phyloP scores from a whole-genome alignment of 2,888 invertebrate species.

The Callyntrura sp. region DNA sequence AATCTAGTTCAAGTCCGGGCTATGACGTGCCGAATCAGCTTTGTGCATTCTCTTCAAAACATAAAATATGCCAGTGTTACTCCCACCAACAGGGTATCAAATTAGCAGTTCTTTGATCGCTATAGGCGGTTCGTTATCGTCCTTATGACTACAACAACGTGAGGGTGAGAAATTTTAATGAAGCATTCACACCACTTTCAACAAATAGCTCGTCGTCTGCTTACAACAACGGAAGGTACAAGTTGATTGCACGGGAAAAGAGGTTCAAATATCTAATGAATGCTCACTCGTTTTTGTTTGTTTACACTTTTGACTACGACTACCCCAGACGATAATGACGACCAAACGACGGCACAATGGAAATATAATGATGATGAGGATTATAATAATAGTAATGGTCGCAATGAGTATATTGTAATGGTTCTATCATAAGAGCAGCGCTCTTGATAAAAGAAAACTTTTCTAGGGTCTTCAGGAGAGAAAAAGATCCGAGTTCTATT shows the following conservation, averaged over 20 bases:
- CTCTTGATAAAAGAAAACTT: no score
- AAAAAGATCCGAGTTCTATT: neutral
- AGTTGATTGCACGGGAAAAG: neutral
- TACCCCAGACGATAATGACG: no score
- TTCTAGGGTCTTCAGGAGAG: neutral
- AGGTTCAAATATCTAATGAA: neutral
- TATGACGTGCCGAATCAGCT: conserved; percentile 7
- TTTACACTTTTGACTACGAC: conserved; percentile 13
- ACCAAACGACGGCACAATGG: no score
- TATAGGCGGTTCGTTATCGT: conserved; percentile 49
- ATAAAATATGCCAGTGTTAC: neutral
- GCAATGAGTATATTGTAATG: neutral
- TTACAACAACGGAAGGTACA: no score
- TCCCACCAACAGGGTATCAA: conserved; percentile 28
- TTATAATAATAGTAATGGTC: conserved; percentile 6
- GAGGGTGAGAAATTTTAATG: conserved; percentile 47
- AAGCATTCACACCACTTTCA: neutral
- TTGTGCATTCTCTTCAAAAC: neutral
- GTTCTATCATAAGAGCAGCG: no score
- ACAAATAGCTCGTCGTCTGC: neutral
- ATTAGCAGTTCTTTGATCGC: conserved; percentile 33
- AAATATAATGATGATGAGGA: neutral
- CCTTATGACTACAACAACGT: neutral
- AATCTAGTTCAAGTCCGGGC: neutral
- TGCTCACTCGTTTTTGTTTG: conserved; percentile 25